phyloP scores from a whole-genome alignment of 2,113 vertebrate genomes.

The Brienomyrus brachyistius region DNA sequence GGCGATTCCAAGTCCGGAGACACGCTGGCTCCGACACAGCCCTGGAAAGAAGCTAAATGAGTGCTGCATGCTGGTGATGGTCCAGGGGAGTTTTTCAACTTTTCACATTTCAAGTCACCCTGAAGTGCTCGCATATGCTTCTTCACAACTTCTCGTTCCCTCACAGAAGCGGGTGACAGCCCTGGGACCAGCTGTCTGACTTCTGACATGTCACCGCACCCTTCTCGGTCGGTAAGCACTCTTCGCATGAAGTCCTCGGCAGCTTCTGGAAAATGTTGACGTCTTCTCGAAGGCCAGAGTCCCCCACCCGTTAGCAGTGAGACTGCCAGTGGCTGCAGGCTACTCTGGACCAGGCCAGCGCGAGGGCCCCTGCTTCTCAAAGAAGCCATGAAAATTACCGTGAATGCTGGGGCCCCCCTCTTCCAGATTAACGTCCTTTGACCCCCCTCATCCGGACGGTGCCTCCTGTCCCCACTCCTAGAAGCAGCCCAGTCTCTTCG shows the following conservation, averaged over 20 bases:
- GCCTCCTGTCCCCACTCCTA: not conserved
- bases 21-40: not conserved
- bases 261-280: not conserved
- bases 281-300: not conserved
- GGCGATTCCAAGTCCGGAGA: not conserved
- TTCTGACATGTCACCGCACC: not conserved
- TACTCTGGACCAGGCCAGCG: not conserved
- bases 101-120: not conserved
- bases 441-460: not conserved
- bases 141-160: not conserved
- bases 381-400: not conserved
- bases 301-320: slow-evolving; percentile 4
- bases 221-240: not conserved
- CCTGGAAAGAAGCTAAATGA: not conserved
- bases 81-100: not conserved
- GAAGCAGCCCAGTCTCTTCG: not conserved
- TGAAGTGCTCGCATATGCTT: not conserved
- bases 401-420: not conserved
- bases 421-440: not conserved
- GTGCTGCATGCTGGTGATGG: not conserved
- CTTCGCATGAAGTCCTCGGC: not conserved
- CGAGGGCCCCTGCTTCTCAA: not conserved
- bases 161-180: not conserved
- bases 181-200: not conserved
- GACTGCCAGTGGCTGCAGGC: not conserved